Conservation (phyloP, 2,113 vertebrate genomes). For the Leptosomus discolor region DNA sequence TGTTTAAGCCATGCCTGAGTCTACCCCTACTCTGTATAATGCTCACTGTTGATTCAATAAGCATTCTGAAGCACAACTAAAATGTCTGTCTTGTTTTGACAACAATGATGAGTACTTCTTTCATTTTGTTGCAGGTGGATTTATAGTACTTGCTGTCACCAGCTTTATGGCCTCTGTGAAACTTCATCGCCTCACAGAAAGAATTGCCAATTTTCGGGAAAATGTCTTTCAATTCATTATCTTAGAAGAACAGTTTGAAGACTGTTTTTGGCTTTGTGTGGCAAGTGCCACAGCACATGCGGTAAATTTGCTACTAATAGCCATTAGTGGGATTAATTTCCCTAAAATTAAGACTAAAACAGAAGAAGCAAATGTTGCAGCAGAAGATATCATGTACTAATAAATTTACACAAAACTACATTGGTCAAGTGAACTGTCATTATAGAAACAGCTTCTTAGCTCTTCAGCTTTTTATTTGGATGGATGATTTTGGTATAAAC, state of each 20-base stretch:
- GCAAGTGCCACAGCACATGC: slow-evolving; percentile 83
- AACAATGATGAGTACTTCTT: neutral
- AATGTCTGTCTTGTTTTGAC: neutral
- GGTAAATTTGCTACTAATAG: slow-evolving; percentile 83
- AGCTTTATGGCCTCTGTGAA: slow-evolving; percentile 88
- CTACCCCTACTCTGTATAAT: neutral
- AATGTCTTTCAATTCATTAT: slow-evolving; percentile 83
- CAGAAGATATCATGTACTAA: slow-evolving; percentile 91
- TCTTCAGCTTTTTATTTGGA: neutral
- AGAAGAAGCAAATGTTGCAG: slow-evolving; percentile 86
- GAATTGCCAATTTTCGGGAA: slow-evolving; percentile 89
- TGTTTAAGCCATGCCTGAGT: neutral
- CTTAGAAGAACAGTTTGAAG: slow-evolving; percentile 84
- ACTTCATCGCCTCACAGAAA: slow-evolving; percentile 84
- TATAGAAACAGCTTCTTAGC: neutral
- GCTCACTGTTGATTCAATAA: neutral
- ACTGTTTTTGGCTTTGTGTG: slow-evolving; percentile 92
- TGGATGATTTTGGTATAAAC: neutral
- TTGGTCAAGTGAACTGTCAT: neutral
- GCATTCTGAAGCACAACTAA: neutral
- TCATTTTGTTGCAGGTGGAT: slow-evolving; percentile 78
- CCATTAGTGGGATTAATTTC: slow-evolving; percentile 84
- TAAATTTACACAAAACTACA: neutral
- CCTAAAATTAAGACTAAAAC: slow-evolving; percentile 90
- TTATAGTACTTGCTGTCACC: slow-evolving; percentile 76